Conservation (phyloP, 2,113 vertebrate species). For the Nycticebus coucang region DNA sequence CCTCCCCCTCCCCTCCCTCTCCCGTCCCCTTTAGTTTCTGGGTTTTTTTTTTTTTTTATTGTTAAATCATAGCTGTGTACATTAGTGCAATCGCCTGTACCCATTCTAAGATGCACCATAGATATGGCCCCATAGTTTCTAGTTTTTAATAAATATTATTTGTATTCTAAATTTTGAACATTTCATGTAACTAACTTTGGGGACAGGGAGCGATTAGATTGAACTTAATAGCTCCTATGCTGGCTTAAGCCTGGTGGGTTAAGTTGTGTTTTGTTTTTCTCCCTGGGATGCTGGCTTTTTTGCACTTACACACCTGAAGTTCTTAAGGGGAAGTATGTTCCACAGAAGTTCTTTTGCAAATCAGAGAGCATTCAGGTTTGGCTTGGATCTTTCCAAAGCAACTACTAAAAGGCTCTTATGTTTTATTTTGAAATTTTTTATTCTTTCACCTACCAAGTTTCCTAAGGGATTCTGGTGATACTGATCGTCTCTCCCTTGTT, state of each 20-base stretch:
- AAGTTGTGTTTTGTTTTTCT: slow-evolving; percentile 73
- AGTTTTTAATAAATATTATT: too few relatives aligned
- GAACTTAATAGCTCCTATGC: background rate
- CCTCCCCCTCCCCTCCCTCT: too few relatives aligned
- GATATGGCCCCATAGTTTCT: too few relatives aligned
- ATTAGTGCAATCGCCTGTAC: too few relatives aligned
- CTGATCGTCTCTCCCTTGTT: slow-evolving; percentile 79
- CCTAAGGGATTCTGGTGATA: slow-evolving; percentile 73
- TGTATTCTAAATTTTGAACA: too few relatives aligned
- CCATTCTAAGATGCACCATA: too few relatives aligned
- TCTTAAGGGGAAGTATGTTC: slow-evolving; percentile 48
- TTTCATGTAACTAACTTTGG: slow-evolving; percentile 85
- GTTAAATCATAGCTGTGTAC: too few relatives aligned
- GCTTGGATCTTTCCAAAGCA: slow-evolving; percentile 70
- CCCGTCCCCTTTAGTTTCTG: too few relatives aligned
- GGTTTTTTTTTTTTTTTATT: too few relatives aligned
- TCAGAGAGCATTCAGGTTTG: slow-evolving; percentile 68
- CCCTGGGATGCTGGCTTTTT: background rate
- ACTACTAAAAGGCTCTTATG: slow-evolving; percentile 42
- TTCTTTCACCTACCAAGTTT: slow-evolving; percentile 60
- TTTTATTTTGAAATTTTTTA: slow-evolving; percentile 76
- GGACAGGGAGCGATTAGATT: background rate
- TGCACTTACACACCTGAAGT: background rate
- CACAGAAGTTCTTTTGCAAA: slow-evolving; percentile 64
- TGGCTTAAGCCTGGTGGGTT: slow-evolving; percentile 86